Percentiles rank a stretch among this genome's conserved stretches.
Evolutionary conservation across 92 coral and sea anemone genomes (phyloP).

Genomic region (Scolanthus callimorphus): DNA sequence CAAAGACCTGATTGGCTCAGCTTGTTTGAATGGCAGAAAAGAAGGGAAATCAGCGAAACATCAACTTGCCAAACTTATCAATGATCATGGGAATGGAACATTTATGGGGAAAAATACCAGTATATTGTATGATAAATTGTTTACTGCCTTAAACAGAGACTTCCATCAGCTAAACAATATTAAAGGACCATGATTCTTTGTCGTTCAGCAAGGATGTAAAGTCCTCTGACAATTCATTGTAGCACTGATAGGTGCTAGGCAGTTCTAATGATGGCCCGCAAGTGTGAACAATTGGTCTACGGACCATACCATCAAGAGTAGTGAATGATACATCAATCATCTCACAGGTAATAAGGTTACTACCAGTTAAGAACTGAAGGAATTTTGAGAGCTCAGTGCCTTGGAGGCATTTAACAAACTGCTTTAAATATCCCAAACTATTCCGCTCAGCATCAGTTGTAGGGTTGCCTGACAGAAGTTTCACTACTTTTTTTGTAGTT

Average conservation of each 20-base stretch:
- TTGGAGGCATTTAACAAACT: slow-evolving; percentile 27
- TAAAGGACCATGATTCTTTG: slow-evolving; percentile 58
- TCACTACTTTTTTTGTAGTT: slow-evolving; percentile 46
- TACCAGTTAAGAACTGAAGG: slow-evolving; percentile 43
- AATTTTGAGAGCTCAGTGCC: slow-evolving; percentile 24
- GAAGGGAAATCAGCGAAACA: too few relatives aligned
- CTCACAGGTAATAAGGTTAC: slow-evolving; percentile 38
- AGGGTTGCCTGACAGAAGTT: slow-evolving; percentile 37
- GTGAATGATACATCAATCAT: slow-evolving; percentile 31
- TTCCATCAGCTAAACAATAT: slow-evolving; percentile 34
- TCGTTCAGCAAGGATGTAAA: slow-evolving; percentile 34
- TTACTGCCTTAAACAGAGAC: too few relatives aligned
- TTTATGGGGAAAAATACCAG: too few relatives aligned
- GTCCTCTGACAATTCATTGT: slow-evolving; percentile 54
- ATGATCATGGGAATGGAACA: too few relatives aligned
- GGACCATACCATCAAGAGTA: slow-evolving; percentile 32
- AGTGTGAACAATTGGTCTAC: slow-evolving; percentile 46
- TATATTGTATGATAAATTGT: too few relatives aligned
- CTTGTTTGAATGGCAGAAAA: too few relatives aligned
- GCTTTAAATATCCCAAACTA: slow-evolving; percentile 34
- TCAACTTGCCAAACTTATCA: too few relatives aligned
- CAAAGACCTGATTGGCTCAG: too few relatives aligned
- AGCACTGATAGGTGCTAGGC: slow-evolving; percentile 48
- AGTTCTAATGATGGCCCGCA: slow-evolving; percentile 47
- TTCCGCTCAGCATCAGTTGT: slow-evolving; percentile 31